Conservation (phyloP, 2,888 invertebrate species). For the Limenitis camilla region DNA sequence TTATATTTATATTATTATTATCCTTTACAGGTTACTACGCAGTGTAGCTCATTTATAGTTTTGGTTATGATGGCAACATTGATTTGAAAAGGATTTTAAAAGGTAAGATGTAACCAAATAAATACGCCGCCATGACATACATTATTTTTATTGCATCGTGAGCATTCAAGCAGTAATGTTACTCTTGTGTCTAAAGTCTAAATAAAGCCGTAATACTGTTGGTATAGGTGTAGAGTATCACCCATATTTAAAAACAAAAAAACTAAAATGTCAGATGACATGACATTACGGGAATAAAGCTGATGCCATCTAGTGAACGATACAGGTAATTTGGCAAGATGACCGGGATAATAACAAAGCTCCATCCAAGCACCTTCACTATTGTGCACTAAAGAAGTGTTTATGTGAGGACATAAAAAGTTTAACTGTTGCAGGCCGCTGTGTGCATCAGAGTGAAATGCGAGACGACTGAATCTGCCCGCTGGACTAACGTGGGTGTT, state of each 20-base stretch:
- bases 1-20: no score
- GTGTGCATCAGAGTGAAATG: conserved; percentile 16
- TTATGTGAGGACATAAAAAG: conserved; percentile 20
- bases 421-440: conserved; percentile 14
- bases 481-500: conserved; percentile 2
- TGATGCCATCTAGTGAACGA: neutral
- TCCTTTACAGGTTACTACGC: no score
- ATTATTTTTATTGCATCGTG: no score
- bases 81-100: no score
- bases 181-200: no score
- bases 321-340: conserved; percentile 4
- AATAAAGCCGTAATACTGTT: no score
- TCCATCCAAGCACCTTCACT: conserved; percentile 1
- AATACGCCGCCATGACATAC: no score
- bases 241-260: neutral
- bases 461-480: conserved; percentile 14
- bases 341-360: conserved; percentile 8
- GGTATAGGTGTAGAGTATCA: no score
- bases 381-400: conserved; percentile 12
- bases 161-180: no score
- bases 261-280: neutral
- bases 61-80: no score
- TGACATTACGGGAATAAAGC: neutral
- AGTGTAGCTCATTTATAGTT: no score
- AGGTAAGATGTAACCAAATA: no score